Evolutionary conservation across 1,140 invertebrate genomes (phyloP).

Genomic region (Aculops lycopersici): DNA sequence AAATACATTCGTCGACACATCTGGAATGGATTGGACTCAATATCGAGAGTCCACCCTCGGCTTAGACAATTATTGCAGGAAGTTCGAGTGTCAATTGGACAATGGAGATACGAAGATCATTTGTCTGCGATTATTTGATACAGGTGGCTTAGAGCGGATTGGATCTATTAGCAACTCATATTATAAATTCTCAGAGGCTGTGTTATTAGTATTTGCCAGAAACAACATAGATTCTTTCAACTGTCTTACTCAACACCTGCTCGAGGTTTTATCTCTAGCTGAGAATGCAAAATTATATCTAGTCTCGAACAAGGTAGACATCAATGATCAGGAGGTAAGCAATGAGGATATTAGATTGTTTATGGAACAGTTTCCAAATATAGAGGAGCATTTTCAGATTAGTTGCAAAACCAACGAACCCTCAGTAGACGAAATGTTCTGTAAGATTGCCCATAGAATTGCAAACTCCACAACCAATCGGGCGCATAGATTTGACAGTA

Average conservation of each 20-base stretch:
- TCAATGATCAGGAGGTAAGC: slow-evolving; percentile 36
- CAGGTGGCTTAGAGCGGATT: slow-evolving; percentile 66
- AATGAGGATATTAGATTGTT: slow-evolving; percentile 64
- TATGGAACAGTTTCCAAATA: slow-evolving; percentile 66
- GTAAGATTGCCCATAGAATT: slow-evolving; percentile 10
- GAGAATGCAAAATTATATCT: slow-evolving; percentile 73
- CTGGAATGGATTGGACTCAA: slow-evolving; percentile 17
- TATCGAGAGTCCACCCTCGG: slow-evolving; percentile 49
- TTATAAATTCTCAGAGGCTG: slow-evolving; percentile 68
- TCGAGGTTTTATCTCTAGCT: slow-evolving; percentile 63
- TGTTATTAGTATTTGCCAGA: slow-evolving; percentile 53
- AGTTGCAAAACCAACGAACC: slow-evolving; percentile 35
- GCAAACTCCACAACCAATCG: background rate
- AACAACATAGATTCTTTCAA: slow-evolving; percentile 68
- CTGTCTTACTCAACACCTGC: slow-evolving; percentile 50
- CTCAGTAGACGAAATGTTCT: slow-evolving; percentile 13
- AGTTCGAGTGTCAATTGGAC: slow-evolving; percentile 4
- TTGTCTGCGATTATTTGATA: slow-evolving; percentile 51
- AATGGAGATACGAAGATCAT: slow-evolving; percentile 1
- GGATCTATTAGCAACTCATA: slow-evolving; percentile 71
- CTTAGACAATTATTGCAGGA: slow-evolving; percentile 36
- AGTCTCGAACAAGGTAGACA: slow-evolving; percentile 56
- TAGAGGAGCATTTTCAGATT: slow-evolving; percentile 55
- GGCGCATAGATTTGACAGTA: background rate
- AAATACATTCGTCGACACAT: slow-evolving; percentile 39